A percentile compares a stretch with the other conserved stretches of the same genome.
These are phyloP conservation scores for Chelon labrosus DNA, from an alignment of 2,797 vertebrate genomes.

Conservation along the genomic window DNA sequence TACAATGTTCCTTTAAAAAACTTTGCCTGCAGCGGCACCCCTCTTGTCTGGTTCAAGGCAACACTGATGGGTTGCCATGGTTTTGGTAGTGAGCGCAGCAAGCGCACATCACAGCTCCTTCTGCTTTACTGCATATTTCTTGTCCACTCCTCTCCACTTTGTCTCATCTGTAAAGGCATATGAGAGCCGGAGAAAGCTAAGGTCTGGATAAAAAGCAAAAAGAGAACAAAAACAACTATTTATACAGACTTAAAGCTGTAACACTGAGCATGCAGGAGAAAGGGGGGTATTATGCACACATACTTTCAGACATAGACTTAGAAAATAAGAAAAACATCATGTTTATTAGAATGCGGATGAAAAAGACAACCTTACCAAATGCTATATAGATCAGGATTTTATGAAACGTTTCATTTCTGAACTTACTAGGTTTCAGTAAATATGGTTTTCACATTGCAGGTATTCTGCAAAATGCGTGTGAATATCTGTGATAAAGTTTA, in stretches of 20 bases:
- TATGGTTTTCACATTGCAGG: too few relatives aligned
- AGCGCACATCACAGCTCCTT: constrained; percentile 44
- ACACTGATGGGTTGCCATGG: constrained; percentile 79
- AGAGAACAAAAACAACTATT: constrained; percentile 13
- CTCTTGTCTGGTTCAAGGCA: constrained; percentile 77
- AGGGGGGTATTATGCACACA: neutral
- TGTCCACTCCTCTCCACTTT: constrained; percentile 33
- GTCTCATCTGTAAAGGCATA: constrained; percentile 56
- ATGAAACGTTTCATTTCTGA: too few relatives aligned
- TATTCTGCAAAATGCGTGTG: too few relatives aligned
- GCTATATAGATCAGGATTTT: too few relatives aligned
- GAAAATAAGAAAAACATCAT: too few relatives aligned
- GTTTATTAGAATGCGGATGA: too few relatives aligned
- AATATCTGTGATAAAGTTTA: too few relatives aligned
- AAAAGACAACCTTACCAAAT: too few relatives aligned
- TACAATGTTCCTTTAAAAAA: constrained; percentile 25
- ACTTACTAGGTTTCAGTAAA: too few relatives aligned
- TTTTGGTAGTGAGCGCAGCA: constrained; percentile 61
- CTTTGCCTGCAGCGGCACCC: constrained; percentile 39
- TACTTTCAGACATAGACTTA: too few relatives aligned
- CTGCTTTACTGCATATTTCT: constrained; percentile 36
- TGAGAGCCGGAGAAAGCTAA: constrained; percentile 53
- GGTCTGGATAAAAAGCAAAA: constrained; percentile 23
- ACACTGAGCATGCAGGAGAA: constrained; percentile 1
- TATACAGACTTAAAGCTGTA: constrained; percentile 36